Evolutionary conservation across 2,113 vertebrate genomes (phyloP).

Genomic region (Percopsis transmontana): DNA sequence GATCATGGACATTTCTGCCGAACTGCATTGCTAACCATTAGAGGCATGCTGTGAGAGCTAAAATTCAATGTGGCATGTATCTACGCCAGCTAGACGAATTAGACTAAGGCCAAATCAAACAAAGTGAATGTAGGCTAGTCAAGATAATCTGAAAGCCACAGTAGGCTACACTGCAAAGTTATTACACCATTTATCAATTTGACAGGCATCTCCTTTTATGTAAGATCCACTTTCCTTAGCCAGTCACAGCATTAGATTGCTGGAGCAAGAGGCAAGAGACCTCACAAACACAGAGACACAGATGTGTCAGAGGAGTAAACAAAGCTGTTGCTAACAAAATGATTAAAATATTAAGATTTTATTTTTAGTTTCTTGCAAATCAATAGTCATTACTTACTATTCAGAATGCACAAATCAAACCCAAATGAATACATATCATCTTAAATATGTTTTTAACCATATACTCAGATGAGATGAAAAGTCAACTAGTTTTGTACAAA

Average conservation of each 20-base stretch:
- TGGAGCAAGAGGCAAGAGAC: neutral
- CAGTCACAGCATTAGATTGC: neutral
- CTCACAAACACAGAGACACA: neutral
- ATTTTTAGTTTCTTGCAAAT: too few relatives aligned
- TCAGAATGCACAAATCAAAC: too few relatives aligned
- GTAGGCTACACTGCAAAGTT: neutral
- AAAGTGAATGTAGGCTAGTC: neutral
- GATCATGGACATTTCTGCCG: neutral
- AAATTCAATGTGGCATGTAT: neutral
- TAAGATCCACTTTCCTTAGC: neutral
- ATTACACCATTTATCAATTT: conserved; percentile 21
- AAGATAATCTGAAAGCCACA: conserved; percentile 30
- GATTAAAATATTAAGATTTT: too few relatives aligned
- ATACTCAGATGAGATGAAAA: too few relatives aligned
- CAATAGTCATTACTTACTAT: too few relatives aligned
- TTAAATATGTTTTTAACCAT: too few relatives aligned
- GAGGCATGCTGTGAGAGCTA: neutral
- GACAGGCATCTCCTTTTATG: neutral
- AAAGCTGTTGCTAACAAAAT: too few relatives aligned
- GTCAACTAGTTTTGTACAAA: too few relatives aligned
- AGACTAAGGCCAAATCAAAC: neutral
- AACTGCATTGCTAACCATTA: neutral
- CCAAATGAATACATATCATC: too few relatives aligned
- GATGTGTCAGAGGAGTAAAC: too few relatives aligned
- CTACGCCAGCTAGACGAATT: neutral